A percentile compares a stretch with the other conserved stretches of the same genome.
These are phyloP conservation scores for Syngnathoides biaculeatus DNA, from an alignment of 2,113 vertebrate species.

Conservation along the genomic window DNA sequence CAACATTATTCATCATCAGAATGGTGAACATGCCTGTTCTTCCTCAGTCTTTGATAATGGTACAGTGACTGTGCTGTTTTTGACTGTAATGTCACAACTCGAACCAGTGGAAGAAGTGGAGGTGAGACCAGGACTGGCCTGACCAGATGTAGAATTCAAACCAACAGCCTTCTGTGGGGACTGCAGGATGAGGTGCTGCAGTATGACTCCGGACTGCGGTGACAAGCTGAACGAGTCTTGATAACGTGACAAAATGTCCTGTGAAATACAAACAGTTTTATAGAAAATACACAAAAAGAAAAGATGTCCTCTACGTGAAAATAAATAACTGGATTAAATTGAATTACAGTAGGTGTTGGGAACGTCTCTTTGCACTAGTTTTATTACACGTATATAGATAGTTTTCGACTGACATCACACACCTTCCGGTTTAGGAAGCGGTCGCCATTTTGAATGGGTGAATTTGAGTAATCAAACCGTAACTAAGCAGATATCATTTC, in stretches of 20 bases:
- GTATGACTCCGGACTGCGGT: constrained; percentile 42
- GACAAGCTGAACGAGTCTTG: constrained; percentile 60
- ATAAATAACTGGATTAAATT: background rate
- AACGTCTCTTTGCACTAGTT: too few species aligned
- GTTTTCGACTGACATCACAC: too few species aligned
- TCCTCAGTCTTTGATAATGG: constrained; percentile 2
- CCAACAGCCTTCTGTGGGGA: constrained; percentile 35
- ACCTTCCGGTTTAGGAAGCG: too few species aligned
- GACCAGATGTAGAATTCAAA: constrained; percentile 33
- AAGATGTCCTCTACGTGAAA: background rate
- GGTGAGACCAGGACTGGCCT: constrained; percentile 37
- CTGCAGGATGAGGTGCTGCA: constrained; percentile 51
- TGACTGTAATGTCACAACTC: constrained; percentile 7
- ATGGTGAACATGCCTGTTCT: constrained; percentile 31
- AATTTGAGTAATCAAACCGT: too few species aligned
- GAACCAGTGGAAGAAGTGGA: constrained; percentile 53
- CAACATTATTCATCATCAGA: background rate
- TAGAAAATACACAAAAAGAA: background rate
- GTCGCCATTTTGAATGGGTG: too few species aligned
- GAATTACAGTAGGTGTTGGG: background rate
- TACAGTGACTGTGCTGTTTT: background rate
- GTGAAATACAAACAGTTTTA: background rate
- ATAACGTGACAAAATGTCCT: constrained; percentile 68
- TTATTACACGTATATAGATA: too few species aligned
- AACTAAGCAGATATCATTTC: too few species aligned